Evolutionary conservation across 2,888 invertebrate genomes (phyloP).

Genomic region (Dicyrtoma fusca): DNA sequence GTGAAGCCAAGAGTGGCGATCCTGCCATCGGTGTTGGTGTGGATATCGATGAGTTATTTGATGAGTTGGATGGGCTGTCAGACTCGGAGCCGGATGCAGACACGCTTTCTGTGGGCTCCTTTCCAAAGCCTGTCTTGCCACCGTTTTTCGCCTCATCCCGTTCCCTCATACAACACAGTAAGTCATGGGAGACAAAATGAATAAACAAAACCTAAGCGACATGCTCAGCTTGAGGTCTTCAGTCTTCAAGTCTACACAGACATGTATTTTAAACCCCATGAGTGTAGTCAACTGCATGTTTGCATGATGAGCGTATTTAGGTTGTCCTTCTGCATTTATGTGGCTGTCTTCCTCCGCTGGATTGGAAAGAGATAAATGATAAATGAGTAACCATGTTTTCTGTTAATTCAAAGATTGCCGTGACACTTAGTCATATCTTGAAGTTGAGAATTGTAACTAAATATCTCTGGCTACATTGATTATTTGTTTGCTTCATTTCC

Average conservation of each 20-base stretch:
- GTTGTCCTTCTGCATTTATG: too few species aligned
- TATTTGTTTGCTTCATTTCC: background rate
- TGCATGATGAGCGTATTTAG: too few species aligned
- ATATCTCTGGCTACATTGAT: background rate
- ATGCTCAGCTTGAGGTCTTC: too few species aligned
- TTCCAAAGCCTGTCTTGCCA: slow-evolving; percentile 92
- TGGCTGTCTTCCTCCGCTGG: too few species aligned
- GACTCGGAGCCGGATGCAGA: slow-evolving; percentile 85
- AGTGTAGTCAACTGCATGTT: too few species aligned
- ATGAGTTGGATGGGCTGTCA: slow-evolving; percentile 93
- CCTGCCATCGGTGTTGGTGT: slow-evolving; percentile 71
- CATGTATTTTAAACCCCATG: too few species aligned
- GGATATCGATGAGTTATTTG: slow-evolving; percentile 88
- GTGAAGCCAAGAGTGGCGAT: slow-evolving; percentile 53
- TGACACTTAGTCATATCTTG: too few species aligned
- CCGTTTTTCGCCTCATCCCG: slow-evolving; percentile 93
- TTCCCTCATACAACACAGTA: slow-evolving; percentile 67
- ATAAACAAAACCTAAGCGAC: background rate
- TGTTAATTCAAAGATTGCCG: background rate
- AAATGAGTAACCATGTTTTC: background rate
- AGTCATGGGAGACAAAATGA: too few species aligned
- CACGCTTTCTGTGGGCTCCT: slow-evolving; percentile 94
- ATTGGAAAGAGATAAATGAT: too few species aligned
- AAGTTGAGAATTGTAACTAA: too few species aligned
- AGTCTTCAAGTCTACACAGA: too few species aligned